These are phyloP conservation scores for Polypedilum vanderplanki DNA, from an alignment of 1,140 invertebrate genomes.

Conservation along the genomic window DNA sequence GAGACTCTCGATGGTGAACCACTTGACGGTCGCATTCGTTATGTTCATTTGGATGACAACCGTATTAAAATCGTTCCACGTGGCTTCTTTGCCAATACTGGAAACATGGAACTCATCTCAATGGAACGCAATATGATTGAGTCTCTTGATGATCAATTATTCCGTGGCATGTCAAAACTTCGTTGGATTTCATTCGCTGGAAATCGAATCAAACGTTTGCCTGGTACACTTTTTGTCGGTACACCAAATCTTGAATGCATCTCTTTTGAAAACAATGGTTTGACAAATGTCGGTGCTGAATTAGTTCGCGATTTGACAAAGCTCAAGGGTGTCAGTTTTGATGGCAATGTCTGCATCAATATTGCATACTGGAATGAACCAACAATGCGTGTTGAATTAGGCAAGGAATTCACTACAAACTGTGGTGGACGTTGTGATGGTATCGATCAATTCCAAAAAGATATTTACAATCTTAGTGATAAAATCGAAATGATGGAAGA, in stretches of 20 bases:
- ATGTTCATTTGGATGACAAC: not conserved
- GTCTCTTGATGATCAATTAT: not conserved
- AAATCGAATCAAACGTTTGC: not conserved
- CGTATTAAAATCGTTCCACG: not conserved
- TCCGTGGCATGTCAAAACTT: not conserved
- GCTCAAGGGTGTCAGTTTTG: not conserved
- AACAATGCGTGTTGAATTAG: not conserved
- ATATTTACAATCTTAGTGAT: not conserved
- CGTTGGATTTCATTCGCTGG: constrained; percentile 3
- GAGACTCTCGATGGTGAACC: not conserved
- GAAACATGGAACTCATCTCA: not conserved
- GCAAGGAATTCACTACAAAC: not conserved
- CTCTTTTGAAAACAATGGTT: not conserved
- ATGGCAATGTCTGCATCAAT: not conserved
- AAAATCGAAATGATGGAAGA: not conserved
- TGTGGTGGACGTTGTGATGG: not conserved
- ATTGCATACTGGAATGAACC: not conserved
- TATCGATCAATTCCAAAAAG: not conserved
- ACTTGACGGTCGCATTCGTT: not conserved
- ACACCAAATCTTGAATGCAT: not conserved
- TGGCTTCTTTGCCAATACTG: not conserved
- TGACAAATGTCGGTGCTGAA: not conserved
- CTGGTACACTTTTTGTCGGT: not conserved
- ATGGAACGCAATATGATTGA: not conserved
- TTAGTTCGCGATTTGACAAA: not conserved